Conservation (phyloP, 2,113 vertebrate genomes). For the Salvator merianae region DNA sequence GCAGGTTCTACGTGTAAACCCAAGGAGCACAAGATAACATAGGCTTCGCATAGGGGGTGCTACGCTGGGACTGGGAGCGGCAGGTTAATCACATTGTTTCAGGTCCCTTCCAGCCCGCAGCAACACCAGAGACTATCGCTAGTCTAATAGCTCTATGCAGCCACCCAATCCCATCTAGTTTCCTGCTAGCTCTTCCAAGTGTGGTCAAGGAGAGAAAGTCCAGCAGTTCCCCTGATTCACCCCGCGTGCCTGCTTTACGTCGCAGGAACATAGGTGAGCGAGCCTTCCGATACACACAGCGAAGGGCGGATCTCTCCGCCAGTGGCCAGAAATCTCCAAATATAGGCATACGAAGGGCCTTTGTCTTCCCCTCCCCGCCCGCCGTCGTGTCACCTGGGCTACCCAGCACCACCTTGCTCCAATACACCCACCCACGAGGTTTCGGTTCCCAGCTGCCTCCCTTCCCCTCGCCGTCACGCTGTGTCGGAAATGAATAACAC, state of each 20-base stretch:
- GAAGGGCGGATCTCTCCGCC: constrained; percentile 1
- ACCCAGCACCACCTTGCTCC: constrained; percentile 1
- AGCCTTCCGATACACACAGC: background rate
- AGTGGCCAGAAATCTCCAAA: constrained; percentile 25
- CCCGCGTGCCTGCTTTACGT: background rate
- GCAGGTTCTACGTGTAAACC: background rate
- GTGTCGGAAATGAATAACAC: background rate
- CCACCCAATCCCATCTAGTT: background rate
- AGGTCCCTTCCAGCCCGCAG: background rate
- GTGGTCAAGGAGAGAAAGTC: background rate
- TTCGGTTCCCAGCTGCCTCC: background rate
- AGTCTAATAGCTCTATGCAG: background rate
- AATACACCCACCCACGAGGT: background rate
- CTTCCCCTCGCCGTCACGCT: background rate
- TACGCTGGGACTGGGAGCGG: too few species aligned
- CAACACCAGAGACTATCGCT: too few species aligned
- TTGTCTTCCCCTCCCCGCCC: background rate
- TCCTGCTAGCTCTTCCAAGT: background rate
- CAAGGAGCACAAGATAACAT: background rate
- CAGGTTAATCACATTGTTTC: background rate
- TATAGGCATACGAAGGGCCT: constrained; percentile 30
- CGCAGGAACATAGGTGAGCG: background rate
- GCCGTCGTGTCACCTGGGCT: constrained; percentile 20
- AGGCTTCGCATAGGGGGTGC: too few species aligned
- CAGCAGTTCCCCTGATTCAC: background rate